A percentile compares a stretch with the other conserved stretches of the same genome.
Evolutionary conservation across 2,888 invertebrate species (phyloP).

Genomic region (Smittia aterrima): DNA sequence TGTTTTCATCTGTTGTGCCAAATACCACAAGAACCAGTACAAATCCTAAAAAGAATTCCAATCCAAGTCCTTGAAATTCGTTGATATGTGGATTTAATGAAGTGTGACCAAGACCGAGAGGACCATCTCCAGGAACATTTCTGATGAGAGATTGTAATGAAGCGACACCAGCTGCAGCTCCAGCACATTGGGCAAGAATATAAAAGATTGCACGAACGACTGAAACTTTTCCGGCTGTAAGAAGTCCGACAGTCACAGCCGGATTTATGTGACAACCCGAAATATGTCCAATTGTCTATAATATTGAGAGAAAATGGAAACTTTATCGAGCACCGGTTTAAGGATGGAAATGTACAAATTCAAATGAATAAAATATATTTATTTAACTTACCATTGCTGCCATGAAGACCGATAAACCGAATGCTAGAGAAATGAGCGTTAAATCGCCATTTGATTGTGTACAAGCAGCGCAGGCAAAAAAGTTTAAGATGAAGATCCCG

Average conservation of each 20-base stretch:
- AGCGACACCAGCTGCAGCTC: conserved; percentile 77
- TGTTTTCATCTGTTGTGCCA: conserved; percentile 62
- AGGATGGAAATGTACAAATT: conserved; percentile 25
- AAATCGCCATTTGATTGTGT: conserved; percentile 57
- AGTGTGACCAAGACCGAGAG: conserved; percentile 69
- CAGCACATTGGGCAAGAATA: conserved; percentile 77
- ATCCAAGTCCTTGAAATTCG: conserved; percentile 78
- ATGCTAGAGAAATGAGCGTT: conserved; percentile 73
- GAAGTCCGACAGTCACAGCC: conserved; percentile 80
- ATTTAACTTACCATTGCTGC: conserved; percentile 74
- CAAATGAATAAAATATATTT: no score
- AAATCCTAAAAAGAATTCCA: conserved; percentile 88
- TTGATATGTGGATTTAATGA: conserved; percentile 61
- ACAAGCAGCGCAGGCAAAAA: conserved; percentile 84
- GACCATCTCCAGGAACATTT: conserved; percentile 53
- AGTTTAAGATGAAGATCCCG: conserved; percentile 80
- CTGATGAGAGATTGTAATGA: conserved; percentile 68
- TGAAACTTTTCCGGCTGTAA: conserved; percentile 75
- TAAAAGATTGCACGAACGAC: conserved; percentile 73
- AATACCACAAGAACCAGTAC: conserved; percentile 87
- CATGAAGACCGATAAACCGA: conserved; percentile 82
- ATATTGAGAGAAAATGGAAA: not conserved
- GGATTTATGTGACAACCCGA: conserved; percentile 93
- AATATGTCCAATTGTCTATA: conserved; percentile 77
- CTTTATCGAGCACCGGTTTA: not conserved